Conservation (phyloP, 2,797 vertebrate genomes). For the Lepilemur ruficaudatus region DNA sequence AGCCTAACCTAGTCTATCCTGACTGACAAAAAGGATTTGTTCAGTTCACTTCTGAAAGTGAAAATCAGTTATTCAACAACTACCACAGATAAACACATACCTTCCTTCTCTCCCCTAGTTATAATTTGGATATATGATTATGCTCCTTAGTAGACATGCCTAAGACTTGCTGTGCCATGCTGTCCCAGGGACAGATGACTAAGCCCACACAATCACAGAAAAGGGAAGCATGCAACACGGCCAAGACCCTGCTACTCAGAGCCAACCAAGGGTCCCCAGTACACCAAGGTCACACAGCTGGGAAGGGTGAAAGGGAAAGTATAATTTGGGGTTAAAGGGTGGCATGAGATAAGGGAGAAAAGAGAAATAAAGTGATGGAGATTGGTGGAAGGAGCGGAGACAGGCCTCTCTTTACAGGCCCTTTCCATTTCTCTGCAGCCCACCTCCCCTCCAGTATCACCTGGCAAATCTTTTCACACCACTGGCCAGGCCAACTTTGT, state of each 20-base stretch:
- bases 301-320: neutral
- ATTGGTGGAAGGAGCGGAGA: neutral
- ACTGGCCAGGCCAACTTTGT: neutral
- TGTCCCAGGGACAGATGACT: neutral
- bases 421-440: neutral
- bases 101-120: neutral
- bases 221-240: neutral
- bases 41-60: conserved; percentile 22
- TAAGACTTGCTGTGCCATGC: neutral
- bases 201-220: neutral
- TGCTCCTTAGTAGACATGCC: conserved; percentile 16
- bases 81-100: conserved; percentile 10
- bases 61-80: neutral
- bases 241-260: neutral
- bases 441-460: neutral
- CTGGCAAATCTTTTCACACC: neutral
- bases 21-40: neutral
- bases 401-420: neutral
- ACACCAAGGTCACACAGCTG: neutral
- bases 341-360: neutral
- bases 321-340: neutral
- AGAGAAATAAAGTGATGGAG: neutral
- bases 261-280: neutral
- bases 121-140: neutral
- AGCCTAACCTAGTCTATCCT: neutral